phyloP scores from a whole-genome alignment of 2,797 vertebrate species.

The Clarias platycephalus region DNA sequence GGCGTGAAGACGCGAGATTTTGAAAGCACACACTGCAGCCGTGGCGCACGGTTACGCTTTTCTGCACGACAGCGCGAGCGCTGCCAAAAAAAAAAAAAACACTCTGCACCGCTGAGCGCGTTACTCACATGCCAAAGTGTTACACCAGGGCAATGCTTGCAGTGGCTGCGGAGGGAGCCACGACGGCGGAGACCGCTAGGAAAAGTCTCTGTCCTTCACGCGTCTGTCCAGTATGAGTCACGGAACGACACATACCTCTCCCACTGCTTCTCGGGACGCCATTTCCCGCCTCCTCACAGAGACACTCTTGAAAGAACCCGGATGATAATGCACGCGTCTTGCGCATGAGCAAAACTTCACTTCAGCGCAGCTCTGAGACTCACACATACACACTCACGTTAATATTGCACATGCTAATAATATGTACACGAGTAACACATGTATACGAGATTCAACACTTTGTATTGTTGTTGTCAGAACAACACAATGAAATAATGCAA shows the following conservation, averaged over 20 bases:
- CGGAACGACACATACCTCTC: constrained; percentile 60
- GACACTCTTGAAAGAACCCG: constrained; percentile 77
- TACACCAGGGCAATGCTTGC: constrained; percentile 40
- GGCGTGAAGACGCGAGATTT: constrained; percentile 52
- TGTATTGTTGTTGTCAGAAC: not conserved
- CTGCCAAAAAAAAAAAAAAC: not conserved
- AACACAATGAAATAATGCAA: too few relatives aligned
- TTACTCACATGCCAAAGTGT: constrained; percentile 57
- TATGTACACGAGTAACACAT: not conserved
- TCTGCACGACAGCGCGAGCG: constrained; percentile 36
- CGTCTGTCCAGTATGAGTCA: constrained; percentile 67
- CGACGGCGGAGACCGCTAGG: constrained; percentile 56
- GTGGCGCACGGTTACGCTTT: constrained; percentile 57
- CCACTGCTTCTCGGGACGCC: constrained; percentile 86
- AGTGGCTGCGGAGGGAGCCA: constrained; percentile 48
- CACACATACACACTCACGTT: not conserved
- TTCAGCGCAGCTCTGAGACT: not conserved
- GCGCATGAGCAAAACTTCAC: constrained; percentile 68
- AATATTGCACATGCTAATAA: not conserved
- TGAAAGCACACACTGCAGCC: constrained; percentile 44
- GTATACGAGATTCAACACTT: not conserved
- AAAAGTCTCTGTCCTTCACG: constrained; percentile 46
- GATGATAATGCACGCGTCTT: constrained; percentile 66
- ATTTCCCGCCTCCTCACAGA: constrained; percentile 96
- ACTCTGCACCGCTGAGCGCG: constrained; percentile 10